Evolutionary conservation across 2,888 invertebrate species (phyloP).

Genomic region (Parapristionchus giblindavisi): DNA sequence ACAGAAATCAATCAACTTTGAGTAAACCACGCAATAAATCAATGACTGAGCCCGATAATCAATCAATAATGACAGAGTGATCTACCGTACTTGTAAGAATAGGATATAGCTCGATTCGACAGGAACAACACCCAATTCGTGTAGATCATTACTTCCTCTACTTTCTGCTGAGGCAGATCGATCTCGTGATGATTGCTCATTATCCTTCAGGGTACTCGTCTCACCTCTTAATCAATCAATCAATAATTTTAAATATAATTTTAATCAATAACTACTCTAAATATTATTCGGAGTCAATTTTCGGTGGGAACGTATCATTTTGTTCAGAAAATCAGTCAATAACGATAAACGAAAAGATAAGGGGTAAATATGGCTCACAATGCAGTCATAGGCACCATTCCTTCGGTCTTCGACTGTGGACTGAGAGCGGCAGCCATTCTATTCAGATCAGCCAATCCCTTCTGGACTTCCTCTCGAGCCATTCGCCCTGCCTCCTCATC

Average conservation of each 20-base stretch:
- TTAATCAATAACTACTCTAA: neutral
- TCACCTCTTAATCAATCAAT: constrained; percentile 27
- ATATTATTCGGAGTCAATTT: neutral
- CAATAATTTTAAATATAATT: neutral
- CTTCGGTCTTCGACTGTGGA: neutral
- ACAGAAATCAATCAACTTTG: neutral
- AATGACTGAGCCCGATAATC: too few relatives aligned
- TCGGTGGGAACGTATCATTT: neutral
- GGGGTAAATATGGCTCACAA: constrained; percentile 2
- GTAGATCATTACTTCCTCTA: constrained; percentile 17
- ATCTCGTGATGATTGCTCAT: constrained; percentile 5
- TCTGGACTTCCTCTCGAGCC: constrained; percentile 33
- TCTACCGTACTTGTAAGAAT: constrained; percentile 60
- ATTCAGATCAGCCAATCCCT: constrained; percentile 34
- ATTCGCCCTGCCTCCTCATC: constrained; percentile 12
- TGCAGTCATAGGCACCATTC: constrained; percentile 18
- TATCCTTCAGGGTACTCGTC: constrained; percentile 33
- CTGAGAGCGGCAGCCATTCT: constrained; percentile 26
- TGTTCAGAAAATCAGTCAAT: neutral
- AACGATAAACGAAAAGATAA: neutral
- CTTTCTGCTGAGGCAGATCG: constrained; percentile 20
- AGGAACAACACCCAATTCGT: constrained; percentile 39
- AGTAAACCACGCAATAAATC: neutral
- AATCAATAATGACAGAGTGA: too few relatives aligned
- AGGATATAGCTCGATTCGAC: constrained; percentile 64